Evolutionary conservation across 2,113 vertebrate species (phyloP), one percentile per base, ranked within the genome.

Genomic region (Cyprinodon variegatus): DNA sequence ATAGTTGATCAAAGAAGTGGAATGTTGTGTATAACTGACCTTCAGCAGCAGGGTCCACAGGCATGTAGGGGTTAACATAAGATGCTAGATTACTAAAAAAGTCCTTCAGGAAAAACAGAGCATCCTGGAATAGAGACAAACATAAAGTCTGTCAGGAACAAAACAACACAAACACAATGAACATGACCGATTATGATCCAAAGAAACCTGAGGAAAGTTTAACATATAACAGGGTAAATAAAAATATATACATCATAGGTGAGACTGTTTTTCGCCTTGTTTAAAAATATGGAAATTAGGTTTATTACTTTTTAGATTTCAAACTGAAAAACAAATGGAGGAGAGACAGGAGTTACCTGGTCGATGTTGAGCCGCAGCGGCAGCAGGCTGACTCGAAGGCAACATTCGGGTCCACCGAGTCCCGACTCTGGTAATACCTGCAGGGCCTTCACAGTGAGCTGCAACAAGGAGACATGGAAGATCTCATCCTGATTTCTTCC

Each of bases 81-180:
- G 94, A 94, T 0, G 93, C 96, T 69, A 98, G 79, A 70, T 94
- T 96, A 82, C 95, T 96, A 86, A 97, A 97, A 86, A 95, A 98
- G 81, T 96, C 96, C 84, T 96, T 97, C 65, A 98, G 92, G 89
- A 98, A 98, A 91, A 98, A 96, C 78, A 98, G 92, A 15, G 97
- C 96, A 2, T 98, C 97, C 97, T 98, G 85, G 65, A 20, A 0
- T 43, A 66, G 4, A 74, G 70, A 81, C 11, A 36, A 39, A n/a
- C 29, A 39, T 22, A 48, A 76, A 65, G 11, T 15, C 12, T 61
- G 29, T 20, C 4, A 65, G 65, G 61, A 74, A 59, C 22, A 46
- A 4, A 15, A 53, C 62, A 61, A 22, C 11, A 46, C 39, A 22
- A 37, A 2, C 3, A 12, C 5, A 61, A 59, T 36, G 8, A 65